Evolutionary conservation across 2,797 vertebrate genomes (phyloP).

Genomic region (Sardinella longiceps): DNA sequence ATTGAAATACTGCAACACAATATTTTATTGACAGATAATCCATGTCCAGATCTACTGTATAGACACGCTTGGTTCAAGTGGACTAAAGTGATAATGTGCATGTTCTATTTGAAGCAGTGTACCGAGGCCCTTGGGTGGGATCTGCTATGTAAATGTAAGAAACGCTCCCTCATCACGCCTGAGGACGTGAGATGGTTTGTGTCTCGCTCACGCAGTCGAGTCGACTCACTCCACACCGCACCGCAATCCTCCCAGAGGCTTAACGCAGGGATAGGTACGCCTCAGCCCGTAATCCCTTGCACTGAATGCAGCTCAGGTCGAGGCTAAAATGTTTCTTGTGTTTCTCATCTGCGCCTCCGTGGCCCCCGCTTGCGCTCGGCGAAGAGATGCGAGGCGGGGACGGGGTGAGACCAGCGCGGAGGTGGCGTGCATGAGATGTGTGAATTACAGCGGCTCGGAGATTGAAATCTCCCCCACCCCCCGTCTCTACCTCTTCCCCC

Average conservation of each 20-base stretch:
- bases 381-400: not conserved
- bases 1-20: too few relatives aligned
- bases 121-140: not conserved
- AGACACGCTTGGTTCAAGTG: too few relatives aligned
- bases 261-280: not conserved
- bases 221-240: not conserved
- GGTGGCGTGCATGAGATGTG: conserved; percentile 17
- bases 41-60: too few relatives aligned
- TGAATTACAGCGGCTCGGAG: not conserved
- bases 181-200: not conserved
- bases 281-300: not conserved
- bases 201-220: not conserved
- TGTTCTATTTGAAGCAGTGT: not conserved
- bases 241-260: conserved; percentile 5
- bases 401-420: not conserved
- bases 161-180: not conserved
- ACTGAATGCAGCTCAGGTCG: conserved; percentile 6
- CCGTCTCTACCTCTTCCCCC: not conserved
- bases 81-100: too few relatives aligned
- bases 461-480: not conserved
- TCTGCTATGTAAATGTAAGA: not conserved
- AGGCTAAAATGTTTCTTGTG: not conserved
- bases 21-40: too few relatives aligned
- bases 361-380: not conserved
- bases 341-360: not conserved